Evolutionary conservation across 2,797 vertebrate species (phyloP).

Genomic region (Setipinna tenuifilis): DNA sequence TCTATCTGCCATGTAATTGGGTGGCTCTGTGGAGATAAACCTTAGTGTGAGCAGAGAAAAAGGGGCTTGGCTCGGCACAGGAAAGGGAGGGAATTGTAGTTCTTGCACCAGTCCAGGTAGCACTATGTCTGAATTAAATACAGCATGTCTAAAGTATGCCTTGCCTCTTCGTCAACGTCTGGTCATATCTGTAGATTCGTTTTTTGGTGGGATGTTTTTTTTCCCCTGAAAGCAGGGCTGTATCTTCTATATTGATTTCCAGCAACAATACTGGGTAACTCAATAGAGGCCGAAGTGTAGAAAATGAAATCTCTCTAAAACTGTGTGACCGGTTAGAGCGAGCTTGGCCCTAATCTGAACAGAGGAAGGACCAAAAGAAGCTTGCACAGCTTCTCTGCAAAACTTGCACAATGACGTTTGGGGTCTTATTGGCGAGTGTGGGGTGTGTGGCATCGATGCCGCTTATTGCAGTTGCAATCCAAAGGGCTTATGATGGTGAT

Average conservation of each 20-base stretch:
- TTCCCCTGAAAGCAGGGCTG: neutral
- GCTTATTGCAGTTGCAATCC: neutral
- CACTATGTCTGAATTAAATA: conserved; percentile 7
- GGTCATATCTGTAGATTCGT: neutral
- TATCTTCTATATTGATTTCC: neutral
- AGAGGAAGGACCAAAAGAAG: neutral
- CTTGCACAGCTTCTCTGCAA: neutral
- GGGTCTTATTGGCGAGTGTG: neutral
- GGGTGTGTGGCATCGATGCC: neutral
- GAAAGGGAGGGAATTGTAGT: conserved; percentile 4
- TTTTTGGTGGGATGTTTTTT: neutral
- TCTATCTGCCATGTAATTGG: conserved; percentile 67
- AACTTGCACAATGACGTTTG: neutral
- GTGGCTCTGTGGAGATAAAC: conserved; percentile 17
- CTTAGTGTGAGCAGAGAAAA: neutral
- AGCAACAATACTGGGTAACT: conserved; percentile 52
- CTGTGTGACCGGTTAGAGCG: neutral
- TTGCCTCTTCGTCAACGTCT: neutral
- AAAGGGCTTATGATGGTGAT: neutral
- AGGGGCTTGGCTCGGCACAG: neutral
- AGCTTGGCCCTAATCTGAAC: conserved; percentile 2
- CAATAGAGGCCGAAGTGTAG: conserved; percentile 26
- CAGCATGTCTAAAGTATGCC: conserved; percentile 6
- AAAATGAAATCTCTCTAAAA: conserved; percentile 21
- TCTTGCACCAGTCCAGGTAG: neutral